Conservation (phyloP, 2,888 invertebrate genomes). For the Pristionchus entomophagus region DNA sequence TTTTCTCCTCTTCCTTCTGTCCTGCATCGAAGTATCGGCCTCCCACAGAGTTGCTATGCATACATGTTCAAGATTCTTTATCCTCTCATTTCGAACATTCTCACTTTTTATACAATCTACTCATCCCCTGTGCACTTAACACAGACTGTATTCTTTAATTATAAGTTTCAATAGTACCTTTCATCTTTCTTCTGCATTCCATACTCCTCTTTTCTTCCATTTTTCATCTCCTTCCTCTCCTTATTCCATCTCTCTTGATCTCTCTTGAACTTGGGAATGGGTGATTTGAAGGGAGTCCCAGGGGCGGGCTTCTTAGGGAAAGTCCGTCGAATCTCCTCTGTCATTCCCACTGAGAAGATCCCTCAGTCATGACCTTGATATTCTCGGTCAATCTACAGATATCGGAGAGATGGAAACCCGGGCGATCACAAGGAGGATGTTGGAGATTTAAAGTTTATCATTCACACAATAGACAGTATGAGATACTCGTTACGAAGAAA, state of each 20-base stretch:
- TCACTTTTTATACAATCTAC: too few species aligned
- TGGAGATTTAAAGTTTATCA: neutral
- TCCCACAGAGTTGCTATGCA: neutral
- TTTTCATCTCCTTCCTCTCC: neutral
- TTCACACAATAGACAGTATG: constrained; percentile 16
- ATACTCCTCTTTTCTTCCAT: neutral
- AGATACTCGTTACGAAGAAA: constrained; percentile 14
- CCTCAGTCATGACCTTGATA: neutral
- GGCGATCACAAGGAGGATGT: neutral
- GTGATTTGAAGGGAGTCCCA: neutral
- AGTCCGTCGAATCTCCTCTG: neutral
- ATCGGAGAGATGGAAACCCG: neutral
- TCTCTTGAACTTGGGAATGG: constrained; percentile 6
- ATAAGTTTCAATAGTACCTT: neutral
- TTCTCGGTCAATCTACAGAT: neutral
- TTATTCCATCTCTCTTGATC: neutral
- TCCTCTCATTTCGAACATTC: too few species aligned
- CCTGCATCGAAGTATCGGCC: constrained; percentile 20
- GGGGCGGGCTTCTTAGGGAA: constrained; percentile 32
- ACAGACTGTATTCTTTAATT: neutral
- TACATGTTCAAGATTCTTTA: too few species aligned
- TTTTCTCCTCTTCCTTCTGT: neutral
- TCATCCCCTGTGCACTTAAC: too few species aligned
- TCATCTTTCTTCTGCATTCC: neutral
- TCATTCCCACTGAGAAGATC: neutral